Base-by-base conservation (phyloP, 1,140 invertebrate species). In the Epicauta chinensis region DNA sequence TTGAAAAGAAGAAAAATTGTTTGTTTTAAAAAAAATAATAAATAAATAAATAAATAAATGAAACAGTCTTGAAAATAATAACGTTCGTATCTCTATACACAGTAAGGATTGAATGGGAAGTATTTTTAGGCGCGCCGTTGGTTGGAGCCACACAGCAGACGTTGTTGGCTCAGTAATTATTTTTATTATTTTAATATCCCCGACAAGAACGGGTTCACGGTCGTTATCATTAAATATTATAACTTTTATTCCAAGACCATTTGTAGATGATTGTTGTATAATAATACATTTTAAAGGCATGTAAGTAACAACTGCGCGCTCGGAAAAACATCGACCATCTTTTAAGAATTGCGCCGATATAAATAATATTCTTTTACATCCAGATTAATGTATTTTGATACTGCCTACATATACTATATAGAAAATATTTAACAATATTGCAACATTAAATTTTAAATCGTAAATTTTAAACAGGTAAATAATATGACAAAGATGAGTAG, bases 161-260 rank as follows among this genome's bases (percentile, higher is more conserved):
- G 56, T 58, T 58, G 56, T 58, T 58, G 53, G 37, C 37, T 56
- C 56, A 55, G 61, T 69, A 68, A 69, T 67, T 68, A 69, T 68
- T 68, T 69, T 68, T 69, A 65, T 69, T 69, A 68, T 69, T 68
- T 67, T 67, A 69, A 68, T 69, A 69, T 66, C 55, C 23, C 59
- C 60, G 60, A 59, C 58, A 61, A 63, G 59, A 65, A 66, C 66
- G 66, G 64, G 67, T 69, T 67, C 66, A 68, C 51, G 66, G 66
- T 63, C 67, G 62, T 67, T 68, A 67, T 63, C 67, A 68, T 69
- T 69, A 69, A 68, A 69, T 68, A 69, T 69, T 62, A 67, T 67
- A 68, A 69, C 61, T 69, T 67, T 68, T 67, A 69, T 68, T 60
- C 56, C 54, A 49, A 58, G 43, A 60, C 63, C 63, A 62, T 67